These are phyloP conservation scores for Drosophila yakuba DNA, from an alignment of 1,140 invertebrate genomes.

Conservation along the genomic window DNA sequence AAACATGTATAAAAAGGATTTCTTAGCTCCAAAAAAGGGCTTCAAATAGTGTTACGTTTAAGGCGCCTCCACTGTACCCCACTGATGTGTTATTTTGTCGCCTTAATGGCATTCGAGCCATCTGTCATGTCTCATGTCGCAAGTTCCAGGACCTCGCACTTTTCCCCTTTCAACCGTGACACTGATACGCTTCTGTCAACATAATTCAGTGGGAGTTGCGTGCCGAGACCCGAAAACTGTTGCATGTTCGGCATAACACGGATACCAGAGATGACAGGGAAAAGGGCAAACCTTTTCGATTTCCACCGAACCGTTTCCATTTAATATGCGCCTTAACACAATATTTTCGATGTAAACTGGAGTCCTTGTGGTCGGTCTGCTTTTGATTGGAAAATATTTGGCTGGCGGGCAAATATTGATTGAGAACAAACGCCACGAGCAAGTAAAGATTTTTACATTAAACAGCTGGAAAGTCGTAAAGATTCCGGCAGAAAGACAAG, in stretches of 20 bases:
- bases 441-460: conserved; percentile 8
- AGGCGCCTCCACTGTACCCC: conserved; percentile 4
- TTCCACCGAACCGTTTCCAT: too few species aligned
- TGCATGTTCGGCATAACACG: conserved; percentile 28
- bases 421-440: conserved; percentile 16
- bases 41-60: not conserved
- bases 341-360: conserved; percentile 53
- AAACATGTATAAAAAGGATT: too few species aligned
- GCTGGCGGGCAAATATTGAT: conserved; percentile 38
- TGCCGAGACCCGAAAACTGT: conserved; percentile 22
- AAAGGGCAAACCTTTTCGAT: too few species aligned
- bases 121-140: conserved; percentile 34
- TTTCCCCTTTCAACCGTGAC: conserved; percentile 5
- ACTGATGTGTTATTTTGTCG: conserved; percentile 12
- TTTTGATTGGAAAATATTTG: conserved; percentile 49
- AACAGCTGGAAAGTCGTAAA: conserved; percentile 14
- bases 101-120: conserved; percentile 21
- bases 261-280: conserved; percentile 5
- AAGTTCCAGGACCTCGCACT: conserved; percentile 1
- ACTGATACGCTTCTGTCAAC: conserved; percentile 57
- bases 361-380: not conserved
- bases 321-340: conserved; percentile 37
- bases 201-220: conserved; percentile 39
- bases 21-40: not conserved
- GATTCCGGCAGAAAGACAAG: conserved; percentile 27